Evolutionary conservation across 2,113 vertebrate genomes (phyloP).

Genomic region (Pachyramphus minor): DNA sequence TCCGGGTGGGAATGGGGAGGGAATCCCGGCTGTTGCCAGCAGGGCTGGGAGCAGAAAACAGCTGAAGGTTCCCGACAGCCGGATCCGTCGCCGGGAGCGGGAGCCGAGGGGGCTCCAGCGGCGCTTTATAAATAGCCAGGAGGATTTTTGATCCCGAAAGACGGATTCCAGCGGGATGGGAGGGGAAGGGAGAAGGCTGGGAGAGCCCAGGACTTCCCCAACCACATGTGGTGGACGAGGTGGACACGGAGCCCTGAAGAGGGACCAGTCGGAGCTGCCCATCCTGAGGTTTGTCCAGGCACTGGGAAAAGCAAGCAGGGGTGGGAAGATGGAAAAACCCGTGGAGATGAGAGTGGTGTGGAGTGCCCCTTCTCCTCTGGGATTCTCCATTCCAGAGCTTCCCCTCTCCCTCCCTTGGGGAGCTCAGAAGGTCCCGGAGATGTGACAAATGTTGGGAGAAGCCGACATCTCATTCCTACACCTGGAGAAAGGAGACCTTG

Average conservation of each 20-base stretch:
- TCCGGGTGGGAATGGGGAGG: neutral
- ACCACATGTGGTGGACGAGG: accelerated
- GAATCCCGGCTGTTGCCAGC: neutral
- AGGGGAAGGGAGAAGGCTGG: neutral
- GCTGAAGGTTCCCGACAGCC: slow-evolving; percentile 12
- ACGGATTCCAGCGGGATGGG: neutral
- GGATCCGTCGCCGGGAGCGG: neutral
- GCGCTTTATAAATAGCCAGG: slow-evolving; percentile 45
- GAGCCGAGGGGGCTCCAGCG: neutral
- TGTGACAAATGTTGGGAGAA: neutral
- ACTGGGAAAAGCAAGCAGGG: neutral
- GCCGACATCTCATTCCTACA: accelerated
- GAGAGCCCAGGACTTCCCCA: neutral
- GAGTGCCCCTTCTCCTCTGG: neutral
- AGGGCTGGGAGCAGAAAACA: neutral
- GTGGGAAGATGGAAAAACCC: neutral
- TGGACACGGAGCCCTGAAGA: accelerated
- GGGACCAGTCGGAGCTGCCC: accelerated
- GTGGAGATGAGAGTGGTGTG: neutral
- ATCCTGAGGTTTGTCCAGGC: neutral
- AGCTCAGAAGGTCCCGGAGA: neutral
- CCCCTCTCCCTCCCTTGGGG: no score
- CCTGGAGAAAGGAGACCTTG: neutral
- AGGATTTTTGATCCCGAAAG: slow-evolving; percentile 33
- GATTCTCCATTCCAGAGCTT: neutral